phyloP scores from a whole-genome alignment of 2,797 vertebrate genomes.

The Enteromius afrohamiltoni region DNA sequence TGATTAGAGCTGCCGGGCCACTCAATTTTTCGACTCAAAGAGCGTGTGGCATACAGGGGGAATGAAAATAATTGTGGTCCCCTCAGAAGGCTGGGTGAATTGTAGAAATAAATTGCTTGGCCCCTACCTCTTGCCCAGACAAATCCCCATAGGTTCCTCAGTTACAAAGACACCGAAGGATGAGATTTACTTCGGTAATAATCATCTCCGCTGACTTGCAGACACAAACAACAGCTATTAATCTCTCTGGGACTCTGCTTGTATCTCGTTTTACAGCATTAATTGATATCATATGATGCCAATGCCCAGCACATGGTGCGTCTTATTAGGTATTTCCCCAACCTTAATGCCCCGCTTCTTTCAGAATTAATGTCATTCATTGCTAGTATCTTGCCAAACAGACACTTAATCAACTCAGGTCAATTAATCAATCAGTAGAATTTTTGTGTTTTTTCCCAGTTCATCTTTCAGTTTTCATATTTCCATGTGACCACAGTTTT shows the following conservation, averaged over 20 bases:
- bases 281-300: slow-evolving; percentile 67
- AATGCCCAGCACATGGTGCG: neutral
- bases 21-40: slow-evolving; percentile 75
- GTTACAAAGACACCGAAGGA: slow-evolving; percentile 70
- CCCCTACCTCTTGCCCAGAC: slow-evolving; percentile 66
- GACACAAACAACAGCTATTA: slow-evolving; percentile 67
- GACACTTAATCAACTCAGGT: slow-evolving; percentile 2
- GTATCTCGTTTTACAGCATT: slow-evolving; percentile 64
- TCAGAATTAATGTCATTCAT: slow-evolving; percentile 18
- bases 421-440: neutral
- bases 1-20: slow-evolving; percentile 76
- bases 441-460: neutral
- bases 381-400: neutral
- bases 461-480: neutral
- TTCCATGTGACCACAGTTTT: neutral
- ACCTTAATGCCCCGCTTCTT: neutral
- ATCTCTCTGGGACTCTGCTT: slow-evolving; percentile 69
- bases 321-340: slow-evolving; percentile 30
- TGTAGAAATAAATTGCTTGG: slow-evolving; percentile 80
- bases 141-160: slow-evolving; percentile 69
- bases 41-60: slow-evolving; percentile 67
- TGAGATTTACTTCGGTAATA: slow-evolving; percentile 78
- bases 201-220: slow-evolving; percentile 75
- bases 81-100: slow-evolving; percentile 74
- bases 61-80: slow-evolving; percentile 80